Conservation (phyloP, 2,797 vertebrate species). For the Myripristis murdjan region DNA sequence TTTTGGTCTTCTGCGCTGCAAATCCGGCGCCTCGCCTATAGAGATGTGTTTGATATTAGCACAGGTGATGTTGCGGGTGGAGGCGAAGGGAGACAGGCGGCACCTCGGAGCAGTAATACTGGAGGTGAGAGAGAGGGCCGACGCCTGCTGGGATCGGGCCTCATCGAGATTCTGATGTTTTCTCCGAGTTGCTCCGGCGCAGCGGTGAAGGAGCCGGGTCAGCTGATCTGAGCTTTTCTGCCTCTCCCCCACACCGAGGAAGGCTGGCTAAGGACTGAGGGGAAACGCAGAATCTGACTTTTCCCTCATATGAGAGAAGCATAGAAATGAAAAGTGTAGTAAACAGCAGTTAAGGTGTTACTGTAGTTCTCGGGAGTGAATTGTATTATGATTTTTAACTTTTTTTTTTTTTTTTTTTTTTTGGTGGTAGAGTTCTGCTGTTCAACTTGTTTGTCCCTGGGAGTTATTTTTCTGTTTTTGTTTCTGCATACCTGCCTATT, state of each 20-base stretch:
- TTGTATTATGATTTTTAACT: constrained; percentile 51
- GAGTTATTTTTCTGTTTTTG: constrained; percentile 57
- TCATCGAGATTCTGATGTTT: constrained; percentile 77
- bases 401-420: constrained; percentile 30
- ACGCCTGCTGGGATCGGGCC: constrained; percentile 6
- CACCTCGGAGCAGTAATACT: constrained; percentile 42
- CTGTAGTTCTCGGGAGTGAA: constrained; percentile 20
- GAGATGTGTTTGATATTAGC: constrained; percentile 45
- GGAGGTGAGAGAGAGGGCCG: constrained; percentile 21
- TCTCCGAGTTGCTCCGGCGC: constrained; percentile 43
- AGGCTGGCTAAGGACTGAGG: constrained; percentile 29
- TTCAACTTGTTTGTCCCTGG: not conserved
- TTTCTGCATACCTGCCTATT: constrained; percentile 61
- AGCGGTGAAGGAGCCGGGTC: constrained; percentile 57
- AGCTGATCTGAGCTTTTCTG: constrained; percentile 69
- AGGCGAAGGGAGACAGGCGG: constrained; percentile 34
- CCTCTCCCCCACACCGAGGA: constrained; percentile 36
- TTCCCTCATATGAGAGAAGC: constrained; percentile 35
- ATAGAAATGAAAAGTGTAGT: constrained; percentile 27
- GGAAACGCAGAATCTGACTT: constrained; percentile 43
- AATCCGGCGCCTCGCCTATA: constrained; percentile 42
- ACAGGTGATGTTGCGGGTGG: constrained; percentile 43
- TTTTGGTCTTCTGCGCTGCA: not conserved
- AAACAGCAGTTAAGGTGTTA: constrained; percentile 19
- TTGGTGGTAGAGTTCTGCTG: too few relatives aligned